A percentile compares a stretch with the other conserved stretches of the same genome.
These are phyloP conservation scores for Lutjanus erythropterus DNA, from an alignment of 2,113 vertebrate genomes.

Conservation along the genomic window DNA sequence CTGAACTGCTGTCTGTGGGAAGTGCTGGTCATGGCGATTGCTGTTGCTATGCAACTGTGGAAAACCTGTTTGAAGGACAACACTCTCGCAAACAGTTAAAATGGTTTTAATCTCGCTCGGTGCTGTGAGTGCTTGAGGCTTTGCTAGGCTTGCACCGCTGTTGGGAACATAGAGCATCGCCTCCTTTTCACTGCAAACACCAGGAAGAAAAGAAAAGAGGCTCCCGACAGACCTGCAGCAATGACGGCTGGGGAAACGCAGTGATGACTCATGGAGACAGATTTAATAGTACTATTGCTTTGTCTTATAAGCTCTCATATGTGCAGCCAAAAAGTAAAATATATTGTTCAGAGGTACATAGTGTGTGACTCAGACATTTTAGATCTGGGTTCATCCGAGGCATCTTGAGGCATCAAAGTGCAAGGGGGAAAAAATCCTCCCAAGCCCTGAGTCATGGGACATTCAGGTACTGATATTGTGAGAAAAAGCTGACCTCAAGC, in stretches of 20 bases:
- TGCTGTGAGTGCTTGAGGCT: slow-evolving; percentile 8
- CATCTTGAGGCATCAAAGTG: slow-evolving; percentile 30
- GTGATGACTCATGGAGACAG: slow-evolving; percentile 64
- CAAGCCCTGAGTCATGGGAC: slow-evolving; percentile 41
- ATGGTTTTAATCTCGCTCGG: slow-evolving; percentile 39
- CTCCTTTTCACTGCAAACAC: slow-evolving; percentile 17
- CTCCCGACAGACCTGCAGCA: slow-evolving; percentile 32
- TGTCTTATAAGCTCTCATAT: slow-evolving; percentile 24
- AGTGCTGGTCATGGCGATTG: slow-evolving; percentile 12
- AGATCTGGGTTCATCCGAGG: slow-evolving; percentile 28
- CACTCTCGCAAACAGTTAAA: slow-evolving; percentile 37
- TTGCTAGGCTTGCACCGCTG: slow-evolving; percentile 19
- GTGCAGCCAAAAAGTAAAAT: slow-evolving; percentile 7
- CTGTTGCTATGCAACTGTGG: slow-evolving; percentile 70
- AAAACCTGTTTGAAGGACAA: slow-evolving; percentile 59
- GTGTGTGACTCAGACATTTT: slow-evolving; percentile 51
- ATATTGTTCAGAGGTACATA: slow-evolving; percentile 11
- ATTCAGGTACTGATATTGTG: slow-evolving; percentile 42
- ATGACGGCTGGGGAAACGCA: slow-evolving; percentile 43
- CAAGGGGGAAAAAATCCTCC: background rate
- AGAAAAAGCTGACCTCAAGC: slow-evolving; percentile 44
- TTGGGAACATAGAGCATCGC: slow-evolving; percentile 5
- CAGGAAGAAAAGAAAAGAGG: background rate
- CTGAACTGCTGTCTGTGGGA: slow-evolving; percentile 19
- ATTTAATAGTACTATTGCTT: slow-evolving; percentile 46